Base-by-base conservation (phyloP, 2,888 invertebrate genomes). In the Oscheius onirici region DNA sequence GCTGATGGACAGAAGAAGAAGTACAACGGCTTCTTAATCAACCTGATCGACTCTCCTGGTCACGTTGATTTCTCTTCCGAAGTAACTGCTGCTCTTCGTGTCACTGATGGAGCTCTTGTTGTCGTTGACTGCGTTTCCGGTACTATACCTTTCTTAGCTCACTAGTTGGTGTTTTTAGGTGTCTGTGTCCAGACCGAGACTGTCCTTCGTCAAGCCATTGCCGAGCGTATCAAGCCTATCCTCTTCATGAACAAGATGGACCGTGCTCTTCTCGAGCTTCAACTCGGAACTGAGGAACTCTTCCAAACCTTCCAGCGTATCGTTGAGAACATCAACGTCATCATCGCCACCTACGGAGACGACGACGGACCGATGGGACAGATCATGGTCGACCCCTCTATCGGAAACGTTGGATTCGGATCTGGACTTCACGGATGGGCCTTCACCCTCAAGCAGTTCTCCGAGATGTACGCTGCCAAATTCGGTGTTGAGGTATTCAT, bases 161-260 rank as follows among this genome's bases (percentile, higher is more conserved):
- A 13, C 3, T 63, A 24, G 17, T 49, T 24, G 41, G 26, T 34
- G 73, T n/a, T 81, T 88, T 5, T 84, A 95, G 97, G 99, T 91
- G 99, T 99, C 81, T 99, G 99, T 89, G 99, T 99, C 85, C 99
- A 99, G 91, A 99, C 99, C 44, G 99, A 99, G 91, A 97, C 99
- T 87, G 99, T 99, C 73, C 91, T 99, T 87, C 94, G 99, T 91
- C 99, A 99, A 90, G 99, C 99, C 77, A 99, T 99, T 88, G 95
- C 96, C 77, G 99, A 99, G 91, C 93, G 99, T 88, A 99, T 99
- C 88, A 97, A 97, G 93, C 99, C 99, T 71, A 95, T 99, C 84
- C 91, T 99, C 87, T 99, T 99, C 93, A 97, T 99, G 97, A 99
- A 99, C 93, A 99, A 99, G 91, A 97, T 99, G 97, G 99, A 99